Conservation (phyloP, 1,140 invertebrate genomes). For the Diabrotica undecimpunctata region DNA sequence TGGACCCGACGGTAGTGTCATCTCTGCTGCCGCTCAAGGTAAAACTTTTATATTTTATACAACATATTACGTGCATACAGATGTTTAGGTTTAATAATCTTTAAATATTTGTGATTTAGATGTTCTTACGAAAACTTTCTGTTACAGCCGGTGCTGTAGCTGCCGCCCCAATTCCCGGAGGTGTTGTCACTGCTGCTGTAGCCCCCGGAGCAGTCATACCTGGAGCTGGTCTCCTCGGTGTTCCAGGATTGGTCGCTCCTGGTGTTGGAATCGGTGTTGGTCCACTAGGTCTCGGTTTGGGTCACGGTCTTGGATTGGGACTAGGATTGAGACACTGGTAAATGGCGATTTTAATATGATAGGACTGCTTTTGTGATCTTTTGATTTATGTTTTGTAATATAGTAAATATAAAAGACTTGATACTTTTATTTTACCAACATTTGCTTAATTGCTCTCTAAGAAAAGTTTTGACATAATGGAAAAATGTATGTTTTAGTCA, state of each 20-base stretch:
- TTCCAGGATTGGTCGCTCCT: constrained; percentile 18
- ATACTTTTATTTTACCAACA: too few species aligned
- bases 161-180: constrained; percentile 36
- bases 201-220: constrained; percentile 31
- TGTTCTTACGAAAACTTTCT: too few species aligned
- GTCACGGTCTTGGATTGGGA: constrained; percentile 18
- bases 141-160: constrained; percentile 29
- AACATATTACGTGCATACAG: background rate
- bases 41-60: background rate
- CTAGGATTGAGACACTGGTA: constrained; percentile 19
- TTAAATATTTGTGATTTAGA: too few species aligned
- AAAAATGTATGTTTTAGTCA: too few species aligned
- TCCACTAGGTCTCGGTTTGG: background rate
- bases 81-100: too few species aligned
- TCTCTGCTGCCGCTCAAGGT: constrained; percentile 31
- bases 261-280: constrained; percentile 22
- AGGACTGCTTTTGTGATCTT: too few species aligned
- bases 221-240: constrained; percentile 3
- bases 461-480: too few species aligned
- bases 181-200: constrained; percentile 36
- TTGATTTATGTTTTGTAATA: too few species aligned
- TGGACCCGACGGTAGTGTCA: constrained; percentile 40
- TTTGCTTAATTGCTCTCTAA: too few species aligned
- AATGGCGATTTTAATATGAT: background rate
- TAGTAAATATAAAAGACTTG: too few species aligned